Conservation (phyloP, 2,888 invertebrate genomes). For the Heteromyza rotundicornis region DNA sequence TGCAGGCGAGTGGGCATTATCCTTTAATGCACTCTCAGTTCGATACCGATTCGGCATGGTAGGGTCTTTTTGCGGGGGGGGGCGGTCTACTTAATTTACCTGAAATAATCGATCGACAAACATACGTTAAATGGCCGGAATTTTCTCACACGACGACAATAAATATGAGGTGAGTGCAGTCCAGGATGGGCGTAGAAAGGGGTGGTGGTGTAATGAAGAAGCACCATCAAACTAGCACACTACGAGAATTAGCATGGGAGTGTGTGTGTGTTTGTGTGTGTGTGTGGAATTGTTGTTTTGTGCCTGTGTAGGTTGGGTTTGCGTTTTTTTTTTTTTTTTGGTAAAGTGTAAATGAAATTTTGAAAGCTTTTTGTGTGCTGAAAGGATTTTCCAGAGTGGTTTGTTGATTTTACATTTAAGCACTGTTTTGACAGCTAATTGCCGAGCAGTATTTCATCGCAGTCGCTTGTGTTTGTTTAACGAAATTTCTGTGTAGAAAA, state of each 20-base stretch:
- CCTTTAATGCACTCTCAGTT: conserved; percentile 54
- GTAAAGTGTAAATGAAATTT: conserved; percentile 4
- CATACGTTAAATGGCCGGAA: conserved; percentile 51
- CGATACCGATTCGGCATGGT: not conserved
- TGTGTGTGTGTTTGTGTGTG: conserved; percentile 6
- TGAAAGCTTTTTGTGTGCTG: conserved; percentile 29
- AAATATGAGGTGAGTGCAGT: not conserved
- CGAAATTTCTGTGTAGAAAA: too few species aligned
- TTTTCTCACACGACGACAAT: conserved; percentile 40
- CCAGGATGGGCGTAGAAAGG: too few species aligned
- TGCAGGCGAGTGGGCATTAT: conserved; percentile 45
- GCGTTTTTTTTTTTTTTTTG: too few species aligned
- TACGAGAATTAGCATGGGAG: not conserved
- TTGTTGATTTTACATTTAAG: not conserved
- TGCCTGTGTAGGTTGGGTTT: not conserved
- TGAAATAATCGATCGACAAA: conserved; percentile 57
- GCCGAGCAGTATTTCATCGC: conserved; percentile 16
- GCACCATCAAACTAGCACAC: not conserved
- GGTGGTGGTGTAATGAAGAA: too few species aligned
- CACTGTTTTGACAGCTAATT: conserved; percentile 52
- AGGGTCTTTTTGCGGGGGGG: conserved; percentile 38
- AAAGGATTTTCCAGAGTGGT: not conserved
- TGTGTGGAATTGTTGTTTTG: not conserved
- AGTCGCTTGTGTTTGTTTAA: not conserved
- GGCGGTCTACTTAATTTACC: conserved; percentile 58